Percentiles rank a stretch among this genome's conserved stretches.
Evolutionary conservation across 2,113 vertebrate genomes (phyloP).

Genomic region (Chloroceryle aenea): DNA sequence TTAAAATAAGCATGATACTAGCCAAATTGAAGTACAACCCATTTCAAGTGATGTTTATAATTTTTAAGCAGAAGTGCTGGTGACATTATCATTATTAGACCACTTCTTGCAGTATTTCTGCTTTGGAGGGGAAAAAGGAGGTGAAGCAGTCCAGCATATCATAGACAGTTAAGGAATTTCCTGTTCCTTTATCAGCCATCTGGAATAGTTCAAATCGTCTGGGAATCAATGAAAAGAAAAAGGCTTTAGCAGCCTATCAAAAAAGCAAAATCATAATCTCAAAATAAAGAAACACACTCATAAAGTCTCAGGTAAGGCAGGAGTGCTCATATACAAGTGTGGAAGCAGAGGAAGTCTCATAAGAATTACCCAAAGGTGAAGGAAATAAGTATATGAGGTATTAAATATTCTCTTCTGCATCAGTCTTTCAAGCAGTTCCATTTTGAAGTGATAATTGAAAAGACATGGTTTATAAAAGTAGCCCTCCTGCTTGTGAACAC

Average conservation of each 20-base stretch:
- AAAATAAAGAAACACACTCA: neutral
- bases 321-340: neutral
- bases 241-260: neutral
- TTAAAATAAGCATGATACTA: neutral
- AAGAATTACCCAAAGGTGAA: neutral
- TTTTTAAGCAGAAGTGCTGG: slow-evolving; percentile 16
- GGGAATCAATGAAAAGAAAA: neutral
- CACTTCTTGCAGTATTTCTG: slow-evolving; percentile 6
- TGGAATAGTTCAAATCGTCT: neutral
- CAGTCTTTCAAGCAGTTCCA: neutral
- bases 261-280: neutral
- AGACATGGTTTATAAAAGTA: neutral
- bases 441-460: neutral
- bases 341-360: neutral
- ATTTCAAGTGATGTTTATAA: slow-evolving; percentile 7
- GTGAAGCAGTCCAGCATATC: neutral
- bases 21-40: neutral
- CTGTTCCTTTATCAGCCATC: neutral
- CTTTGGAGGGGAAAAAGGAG: neutral
- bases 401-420: neutral
- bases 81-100: neutral
- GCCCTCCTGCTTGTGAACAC: neutral
- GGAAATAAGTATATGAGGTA: neutral
- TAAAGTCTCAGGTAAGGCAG: neutral
- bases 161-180: neutral